Conservation (phyloP, 2,113 vertebrate genomes). For the Engystomops pustulosus region DNA sequence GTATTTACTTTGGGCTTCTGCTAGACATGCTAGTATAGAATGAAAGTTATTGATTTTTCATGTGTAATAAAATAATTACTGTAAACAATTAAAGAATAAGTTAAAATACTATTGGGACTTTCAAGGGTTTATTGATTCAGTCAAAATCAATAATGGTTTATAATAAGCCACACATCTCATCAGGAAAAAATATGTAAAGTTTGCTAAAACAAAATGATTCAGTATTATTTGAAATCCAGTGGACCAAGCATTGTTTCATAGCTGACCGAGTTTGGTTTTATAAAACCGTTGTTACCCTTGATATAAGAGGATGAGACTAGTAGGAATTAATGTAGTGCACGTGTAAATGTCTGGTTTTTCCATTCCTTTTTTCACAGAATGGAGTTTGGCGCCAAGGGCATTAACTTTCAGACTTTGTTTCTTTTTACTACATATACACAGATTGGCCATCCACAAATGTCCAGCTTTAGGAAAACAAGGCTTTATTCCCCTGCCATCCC, state of each 20-base stretch:
- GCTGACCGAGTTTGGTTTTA: conserved; percentile 12
- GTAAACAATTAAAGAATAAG: not conserved
- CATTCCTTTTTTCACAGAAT: conserved; percentile 68
- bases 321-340: conserved; percentile 65
- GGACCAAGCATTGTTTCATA: conserved; percentile 41
- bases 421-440: conserved; percentile 69
- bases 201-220: conserved; percentile 22
- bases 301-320: conserved; percentile 61
- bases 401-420: conserved; percentile 76
- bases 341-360: conserved; percentile 66
- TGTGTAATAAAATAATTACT: conserved; percentile 20
- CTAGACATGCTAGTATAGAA: too few relatives aligned
- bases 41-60: conserved; percentile 21
- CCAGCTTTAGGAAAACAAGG: conserved; percentile 68
- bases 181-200: not conserved
- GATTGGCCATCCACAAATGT: conserved; percentile 62
- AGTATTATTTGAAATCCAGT: not conserved
- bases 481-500: conserved; percentile 60
- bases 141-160: not conserved
- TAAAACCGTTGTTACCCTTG: conserved; percentile 59
- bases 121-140: conserved; percentile 10
- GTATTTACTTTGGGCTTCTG: too few relatives aligned
- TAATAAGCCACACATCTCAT: not conserved
- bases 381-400: conserved; percentile 70
- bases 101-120: not conserved